A percentile compares a stretch with the other conserved stretches of the same genome.
Conservation (phyloP, 2,113 vertebrate species). For the Myxocyprinus asiaticus region DNA sequence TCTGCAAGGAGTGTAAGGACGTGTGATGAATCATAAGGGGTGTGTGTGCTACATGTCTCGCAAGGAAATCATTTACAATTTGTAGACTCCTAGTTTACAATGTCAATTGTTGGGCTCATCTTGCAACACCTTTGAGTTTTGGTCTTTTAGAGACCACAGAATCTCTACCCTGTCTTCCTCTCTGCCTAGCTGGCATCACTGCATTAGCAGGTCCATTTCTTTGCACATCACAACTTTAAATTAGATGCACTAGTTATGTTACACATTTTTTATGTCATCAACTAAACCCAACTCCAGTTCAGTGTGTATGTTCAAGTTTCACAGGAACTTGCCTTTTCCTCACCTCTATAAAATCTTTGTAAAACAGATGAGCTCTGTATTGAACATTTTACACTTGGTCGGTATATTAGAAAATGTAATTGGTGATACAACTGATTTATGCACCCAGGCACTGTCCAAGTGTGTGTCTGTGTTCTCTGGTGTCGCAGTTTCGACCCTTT, state of each 20-base stretch:
- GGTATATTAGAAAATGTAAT: not conserved
- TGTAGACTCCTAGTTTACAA: not conserved
- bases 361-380: not conserved
- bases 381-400: not conserved
- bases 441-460: not conserved
- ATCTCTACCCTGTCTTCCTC: not conserved
- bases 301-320: slow-evolving; percentile 8
- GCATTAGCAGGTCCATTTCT: not conserved
- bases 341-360: not conserved
- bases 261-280: slow-evolving; percentile 10
- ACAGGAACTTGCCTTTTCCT: not conserved
- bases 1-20: not conserved
- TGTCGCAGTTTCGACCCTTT: slow-evolving; percentile 17
- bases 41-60: slow-evolving; percentile 32
- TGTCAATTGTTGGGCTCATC: not conserved
- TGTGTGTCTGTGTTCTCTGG: slow-evolving; percentile 52
- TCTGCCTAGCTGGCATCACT: not conserved
- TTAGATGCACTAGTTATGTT: not conserved
- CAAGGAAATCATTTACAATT: not conserved
- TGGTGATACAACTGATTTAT: not conserved
- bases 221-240: not conserved
- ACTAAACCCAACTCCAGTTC: slow-evolving; percentile 16
- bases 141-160: not conserved
- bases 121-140: not conserved
- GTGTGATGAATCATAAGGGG: slow-evolving; percentile 12